phyloP scores from a whole-genome alignment of 2,797 vertebrate species.

The Onychomys torridus region DNA sequence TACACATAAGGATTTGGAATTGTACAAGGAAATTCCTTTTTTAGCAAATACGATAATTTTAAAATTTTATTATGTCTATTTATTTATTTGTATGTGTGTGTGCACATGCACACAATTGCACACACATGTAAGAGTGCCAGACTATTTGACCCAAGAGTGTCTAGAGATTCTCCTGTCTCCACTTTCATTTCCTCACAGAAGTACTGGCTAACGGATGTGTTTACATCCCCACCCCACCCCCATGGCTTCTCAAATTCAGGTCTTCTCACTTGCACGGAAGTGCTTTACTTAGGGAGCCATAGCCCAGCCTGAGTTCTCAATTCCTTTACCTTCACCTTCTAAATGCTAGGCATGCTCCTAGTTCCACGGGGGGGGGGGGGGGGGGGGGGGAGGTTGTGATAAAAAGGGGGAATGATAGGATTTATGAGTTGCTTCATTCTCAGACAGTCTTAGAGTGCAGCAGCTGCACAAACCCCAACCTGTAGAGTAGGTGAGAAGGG shows the following conservation, averaged over 20 bases:
- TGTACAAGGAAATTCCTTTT: not conserved
- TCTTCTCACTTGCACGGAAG: not conserved
- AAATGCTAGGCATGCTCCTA: not conserved
- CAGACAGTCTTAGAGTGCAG: accelerated
- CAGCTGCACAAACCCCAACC: accelerated
- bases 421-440: not conserved
- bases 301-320: not conserved
- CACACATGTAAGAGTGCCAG: not conserved
- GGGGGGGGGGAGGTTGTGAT: too few relatives aligned
- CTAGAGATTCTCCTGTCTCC: too few relatives aligned
- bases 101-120: not conserved
- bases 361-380: not conserved
- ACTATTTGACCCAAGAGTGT: not conserved
- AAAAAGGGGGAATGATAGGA: not conserved
- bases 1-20: not conserved
- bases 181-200: not conserved
- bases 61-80: not conserved
- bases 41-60: not conserved
- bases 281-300: not conserved
- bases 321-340: not conserved
- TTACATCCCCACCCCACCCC: too few relatives aligned
- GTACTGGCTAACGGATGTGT: accelerated
- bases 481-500: not conserved
- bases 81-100: not conserved
- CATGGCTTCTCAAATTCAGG: not conserved